Conservation (phyloP, 2,888 invertebrate species). For the Ptycholaimellus sp. region DNA sequence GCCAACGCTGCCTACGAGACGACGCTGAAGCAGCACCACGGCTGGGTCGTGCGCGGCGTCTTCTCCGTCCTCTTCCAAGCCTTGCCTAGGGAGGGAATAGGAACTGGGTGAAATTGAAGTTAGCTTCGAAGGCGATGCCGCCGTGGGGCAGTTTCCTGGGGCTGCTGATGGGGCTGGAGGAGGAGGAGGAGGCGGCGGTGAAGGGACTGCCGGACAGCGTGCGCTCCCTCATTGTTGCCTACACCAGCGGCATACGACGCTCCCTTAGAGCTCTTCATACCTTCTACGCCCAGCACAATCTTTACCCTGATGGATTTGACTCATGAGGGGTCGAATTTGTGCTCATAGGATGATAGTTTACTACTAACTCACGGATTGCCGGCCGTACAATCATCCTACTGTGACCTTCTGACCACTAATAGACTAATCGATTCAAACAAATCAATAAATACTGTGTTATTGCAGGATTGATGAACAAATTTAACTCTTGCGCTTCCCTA, state of each 20-base stretch:
- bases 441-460: no score
- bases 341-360: no score
- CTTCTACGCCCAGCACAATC: background rate
- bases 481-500: no score
- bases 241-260: constrained; percentile 5
- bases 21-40: constrained; percentile 26
- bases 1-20: constrained; percentile 23
- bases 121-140: constrained; percentile 4
- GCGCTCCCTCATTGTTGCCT: background rate
- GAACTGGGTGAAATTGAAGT: constrained; percentile 2
- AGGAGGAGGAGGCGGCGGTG: background rate
- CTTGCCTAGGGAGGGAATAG: background rate
- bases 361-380: no score
- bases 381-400: no score
- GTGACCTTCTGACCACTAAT: no score
- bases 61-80: constrained; percentile 21
- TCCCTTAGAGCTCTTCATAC: constrained; percentile 1
- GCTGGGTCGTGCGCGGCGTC: constrained; percentile 27
- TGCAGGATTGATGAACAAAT: no score
- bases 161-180: background rate
- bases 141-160: background rate
- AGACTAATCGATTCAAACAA: no score
- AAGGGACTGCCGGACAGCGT: background rate
- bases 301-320: no score
- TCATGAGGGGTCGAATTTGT: no score